Evolutionary conservation across 2,888 invertebrate species (phyloP), one percentile per base, ranked within the genome.

Genomic region (Seira musarum): DNA sequence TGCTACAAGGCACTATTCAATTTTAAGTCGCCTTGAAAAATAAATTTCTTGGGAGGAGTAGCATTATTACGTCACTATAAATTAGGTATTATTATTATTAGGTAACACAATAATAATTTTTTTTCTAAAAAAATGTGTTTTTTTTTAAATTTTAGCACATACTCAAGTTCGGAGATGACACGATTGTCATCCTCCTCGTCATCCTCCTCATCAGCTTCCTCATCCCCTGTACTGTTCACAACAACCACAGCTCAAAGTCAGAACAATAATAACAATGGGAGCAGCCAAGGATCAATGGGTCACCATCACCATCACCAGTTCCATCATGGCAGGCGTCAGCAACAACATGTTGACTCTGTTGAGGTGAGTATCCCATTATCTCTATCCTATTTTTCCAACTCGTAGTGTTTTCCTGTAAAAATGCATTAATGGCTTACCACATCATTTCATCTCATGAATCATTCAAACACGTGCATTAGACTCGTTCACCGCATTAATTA

Each of bases 121-220:
- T 49, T n/a, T n/a, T n/a, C n/a, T n/a, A n/a, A n/a, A 49, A 49
- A 49, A 49, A 49, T 49, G 15, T 49, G 19, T 67, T 64, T 78
- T 70, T 25, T 67, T 68, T 68, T 53, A 22, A 64, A 63, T 68
- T 60, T 78, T 77, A 86, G 86, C 75, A 86, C 84, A 73, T 86
- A 86, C 77, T 86, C 86, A 79, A 86, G 86, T 81, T 86, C 86
- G 82, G 86, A 86, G 84, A 86, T 86, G 86, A 86, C 86, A 60
- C 84, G 86, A 61, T 77, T 86, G 80, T 86, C 85, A 69, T 83
- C 86, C 69, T 86, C 86, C 77, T 86, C 85, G 49, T 86, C 85
- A 21, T 84, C 85, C 53, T 85, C 85, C 17, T 85, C 85, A 57
- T 86, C 86, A 66, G 85, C 85, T 21, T 86, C 86, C 65, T 86